These are phyloP conservation scores for Drosophila auraria DNA, from an alignment of 1,140 invertebrate species.

Conservation along the genomic window DNA sequence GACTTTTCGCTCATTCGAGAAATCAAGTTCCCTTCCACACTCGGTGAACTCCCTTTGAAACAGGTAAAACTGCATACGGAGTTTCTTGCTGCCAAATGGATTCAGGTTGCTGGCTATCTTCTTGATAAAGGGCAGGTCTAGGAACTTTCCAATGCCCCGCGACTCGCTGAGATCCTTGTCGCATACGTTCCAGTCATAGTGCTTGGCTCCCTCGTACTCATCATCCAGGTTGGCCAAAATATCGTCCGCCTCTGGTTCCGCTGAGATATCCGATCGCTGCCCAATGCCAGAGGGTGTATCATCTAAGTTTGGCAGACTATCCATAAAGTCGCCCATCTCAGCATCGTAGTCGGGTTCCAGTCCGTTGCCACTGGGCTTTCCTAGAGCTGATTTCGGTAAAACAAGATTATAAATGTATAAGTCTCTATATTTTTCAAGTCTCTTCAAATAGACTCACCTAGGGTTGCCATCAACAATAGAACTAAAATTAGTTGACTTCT, in stretches of 20 bases:
- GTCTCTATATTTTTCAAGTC: neutral
- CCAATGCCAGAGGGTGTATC: constrained; percentile 32
- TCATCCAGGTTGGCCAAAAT: constrained; percentile 49
- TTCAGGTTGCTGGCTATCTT: constrained; percentile 73
- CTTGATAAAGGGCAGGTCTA: constrained; percentile 70
- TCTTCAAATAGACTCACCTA: constrained; percentile 32
- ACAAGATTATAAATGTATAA: neutral
- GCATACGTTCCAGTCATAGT: constrained; percentile 67
- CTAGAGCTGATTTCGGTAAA: constrained; percentile 24
- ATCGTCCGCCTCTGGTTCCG: constrained; percentile 50
- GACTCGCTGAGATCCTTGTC: constrained; percentile 71
- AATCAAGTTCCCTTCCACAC: constrained; percentile 69
- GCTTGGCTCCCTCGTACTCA: constrained; percentile 61
- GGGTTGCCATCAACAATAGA: constrained; percentile 28
- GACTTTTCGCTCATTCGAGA: constrained; percentile 28
- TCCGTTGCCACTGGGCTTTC: constrained; percentile 27
- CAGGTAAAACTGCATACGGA: constrained; percentile 75
- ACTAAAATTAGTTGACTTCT: constrained; percentile 23
- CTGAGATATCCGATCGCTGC: constrained; percentile 39
- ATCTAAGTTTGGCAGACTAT: constrained; percentile 36
- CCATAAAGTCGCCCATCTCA: constrained; percentile 70
- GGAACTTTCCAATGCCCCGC: constrained; percentile 56
- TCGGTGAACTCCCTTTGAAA: constrained; percentile 64
- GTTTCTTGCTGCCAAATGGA: constrained; percentile 54
- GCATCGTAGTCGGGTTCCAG: constrained; percentile 43